These are phyloP conservation scores for Pungitius pungitius DNA, from an alignment of 2,113 vertebrate genomes.

Conservation along the genomic window DNA sequence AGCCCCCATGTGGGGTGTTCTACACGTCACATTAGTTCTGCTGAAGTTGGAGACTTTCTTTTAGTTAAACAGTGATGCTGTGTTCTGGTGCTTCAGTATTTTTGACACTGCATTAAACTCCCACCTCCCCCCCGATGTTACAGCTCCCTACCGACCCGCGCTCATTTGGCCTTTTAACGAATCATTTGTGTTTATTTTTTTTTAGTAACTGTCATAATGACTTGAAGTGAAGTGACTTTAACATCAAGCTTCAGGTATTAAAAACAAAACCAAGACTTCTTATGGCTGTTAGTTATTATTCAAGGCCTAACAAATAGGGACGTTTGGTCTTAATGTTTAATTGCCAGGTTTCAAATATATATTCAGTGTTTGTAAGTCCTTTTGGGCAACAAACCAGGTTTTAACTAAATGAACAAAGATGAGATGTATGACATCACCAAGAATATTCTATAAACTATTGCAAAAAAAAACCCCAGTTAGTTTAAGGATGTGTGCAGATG, in stretches of 20 bases:
- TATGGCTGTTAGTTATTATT: constrained; percentile 38
- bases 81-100: constrained; percentile 48
- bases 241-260: constrained; percentile 14
- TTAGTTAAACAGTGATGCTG: not conserved
- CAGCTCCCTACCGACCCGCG: constrained; percentile 16
- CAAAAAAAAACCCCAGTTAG: not conserved
- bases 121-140: not conserved
- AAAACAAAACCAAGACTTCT: not conserved
- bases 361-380: not conserved
- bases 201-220: constrained; percentile 37
- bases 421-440: not conserved
- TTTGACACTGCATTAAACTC: constrained; percentile 20
- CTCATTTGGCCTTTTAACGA: constrained; percentile 23
- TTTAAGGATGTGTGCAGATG: constrained; percentile 61
- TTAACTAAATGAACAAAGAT: not conserved
- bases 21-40: not conserved
- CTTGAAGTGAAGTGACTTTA: too few species aligned
- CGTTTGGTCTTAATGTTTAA: not conserved
- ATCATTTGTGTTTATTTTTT: constrained; percentile 27
- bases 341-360: not conserved
- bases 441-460: not conserved
- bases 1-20: not conserved
- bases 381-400: not conserved
- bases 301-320: not conserved
- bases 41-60: constrained; percentile 4